Evolutionary conservation across 2,113 vertebrate genomes (phyloP).

Genomic region (Casuarius casuarius): DNA sequence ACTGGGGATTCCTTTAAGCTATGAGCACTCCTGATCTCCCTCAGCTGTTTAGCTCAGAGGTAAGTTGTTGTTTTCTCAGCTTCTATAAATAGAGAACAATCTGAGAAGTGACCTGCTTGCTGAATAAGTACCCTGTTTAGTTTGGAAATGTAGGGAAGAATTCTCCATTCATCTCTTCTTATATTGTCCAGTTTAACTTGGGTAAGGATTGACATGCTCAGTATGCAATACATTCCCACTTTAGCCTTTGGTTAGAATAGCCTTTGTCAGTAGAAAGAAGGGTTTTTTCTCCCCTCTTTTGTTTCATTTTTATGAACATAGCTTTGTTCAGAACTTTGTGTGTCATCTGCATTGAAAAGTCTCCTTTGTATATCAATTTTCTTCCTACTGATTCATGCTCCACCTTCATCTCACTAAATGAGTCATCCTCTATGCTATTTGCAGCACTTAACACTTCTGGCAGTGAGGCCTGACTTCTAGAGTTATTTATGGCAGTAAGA

Average conservation of each 20-base stretch:
- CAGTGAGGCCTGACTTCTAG: neutral
- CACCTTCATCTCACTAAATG: slow-evolving; percentile 53
- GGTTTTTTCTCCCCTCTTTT: neutral
- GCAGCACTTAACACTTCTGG: slow-evolving; percentile 55
- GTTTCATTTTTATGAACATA: slow-evolving; percentile 29
- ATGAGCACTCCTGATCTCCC: neutral
- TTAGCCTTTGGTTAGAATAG: neutral
- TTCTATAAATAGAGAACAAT: neutral
- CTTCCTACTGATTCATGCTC: slow-evolving; percentile 51
- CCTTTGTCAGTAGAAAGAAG: neutral
- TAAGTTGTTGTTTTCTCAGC: neutral
- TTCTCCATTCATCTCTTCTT: slow-evolving; percentile 15
- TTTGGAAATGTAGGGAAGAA: neutral
- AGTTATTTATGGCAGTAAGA: slow-evolving; percentile 54
- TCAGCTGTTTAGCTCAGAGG: neutral
- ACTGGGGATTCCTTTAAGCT: neutral
- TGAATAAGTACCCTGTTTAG: neutral
- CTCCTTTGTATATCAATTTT: slow-evolving; percentile 50
- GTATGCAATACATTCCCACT: neutral
- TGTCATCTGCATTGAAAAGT: slow-evolving; percentile 8
- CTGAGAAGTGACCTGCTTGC: slow-evolving; percentile 9
- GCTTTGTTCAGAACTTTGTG: slow-evolving; percentile 17
- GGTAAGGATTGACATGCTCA: neutral
- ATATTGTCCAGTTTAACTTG: neutral
- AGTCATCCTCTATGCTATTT: slow-evolving; percentile 59